phyloP scores from a whole-genome alignment of 2,797 vertebrate species.

The Hypotaenidia philippensis region DNA sequence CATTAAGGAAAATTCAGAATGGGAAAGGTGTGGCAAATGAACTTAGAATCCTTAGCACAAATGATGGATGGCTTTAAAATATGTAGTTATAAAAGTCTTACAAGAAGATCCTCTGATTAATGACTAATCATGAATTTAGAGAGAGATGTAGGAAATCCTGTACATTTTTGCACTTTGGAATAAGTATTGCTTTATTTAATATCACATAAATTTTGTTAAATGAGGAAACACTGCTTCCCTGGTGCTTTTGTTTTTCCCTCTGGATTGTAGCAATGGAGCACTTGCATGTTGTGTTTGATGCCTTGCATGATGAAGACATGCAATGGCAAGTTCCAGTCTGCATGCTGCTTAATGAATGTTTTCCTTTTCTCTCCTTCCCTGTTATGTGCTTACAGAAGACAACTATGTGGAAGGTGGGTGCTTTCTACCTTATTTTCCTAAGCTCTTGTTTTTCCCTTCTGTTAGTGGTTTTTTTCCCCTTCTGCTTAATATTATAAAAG shows the following conservation, averaged over 20 bases:
- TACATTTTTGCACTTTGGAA: constrained; percentile 42
- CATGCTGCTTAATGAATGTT: constrained; percentile 99
- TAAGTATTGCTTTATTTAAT: constrained; percentile 29
- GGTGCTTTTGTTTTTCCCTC: constrained; percentile 75
- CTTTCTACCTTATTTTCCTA: constrained; percentile 79
- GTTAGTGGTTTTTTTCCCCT: constrained; percentile 58
- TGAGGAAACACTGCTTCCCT: constrained; percentile 68
- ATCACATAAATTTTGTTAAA: constrained; percentile 31
- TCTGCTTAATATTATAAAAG: constrained; percentile 74
- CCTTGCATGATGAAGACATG: constrained; percentile 98
- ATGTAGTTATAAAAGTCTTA: not conserved
- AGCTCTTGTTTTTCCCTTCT: constrained; percentile 71
- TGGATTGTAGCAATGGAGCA: constrained; percentile 84
- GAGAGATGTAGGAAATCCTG: not conserved
- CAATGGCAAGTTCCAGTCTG: constrained; percentile 95
- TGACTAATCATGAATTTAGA: not conserved
- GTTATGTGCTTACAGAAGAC: constrained; percentile 98
- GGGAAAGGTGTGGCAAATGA: not conserved
- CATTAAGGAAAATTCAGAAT: not conserved
- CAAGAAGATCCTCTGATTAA: not conserved
- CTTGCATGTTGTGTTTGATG: constrained; percentile 97
- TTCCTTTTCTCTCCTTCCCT: constrained; percentile 98
- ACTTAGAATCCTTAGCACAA: not conserved
- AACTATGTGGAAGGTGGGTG: constrained; percentile 96
- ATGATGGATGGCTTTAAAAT: constrained; percentile 2